Evolutionary conservation across 37 sponge, comb jelly and placozoan genomes (phyloP).

Genomic region (Halichondria panicea): DNA sequence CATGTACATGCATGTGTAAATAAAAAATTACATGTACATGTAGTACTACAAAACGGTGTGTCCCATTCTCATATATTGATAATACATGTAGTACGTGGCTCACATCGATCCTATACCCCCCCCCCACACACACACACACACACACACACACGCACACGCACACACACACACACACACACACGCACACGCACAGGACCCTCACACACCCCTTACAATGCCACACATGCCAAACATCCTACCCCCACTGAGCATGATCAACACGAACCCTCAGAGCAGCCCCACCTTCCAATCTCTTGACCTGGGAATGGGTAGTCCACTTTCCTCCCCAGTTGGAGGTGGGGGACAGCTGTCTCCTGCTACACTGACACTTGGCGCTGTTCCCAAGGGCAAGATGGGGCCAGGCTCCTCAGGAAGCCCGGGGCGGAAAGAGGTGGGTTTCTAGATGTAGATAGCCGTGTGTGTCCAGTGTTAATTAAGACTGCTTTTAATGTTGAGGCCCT

Average conservation of each 20-base stretch:
- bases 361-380: no score
- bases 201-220: slow-evolving; percentile 6
- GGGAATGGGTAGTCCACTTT: slow-evolving; percentile 21
- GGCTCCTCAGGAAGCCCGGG: no score
- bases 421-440: not conserved
- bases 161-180: slow-evolving; percentile 14
- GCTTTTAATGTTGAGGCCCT: not conserved
- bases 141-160: slow-evolving; percentile 10
- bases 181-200: slow-evolving; percentile 5
- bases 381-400: no score
- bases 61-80: not conserved
- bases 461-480: not conserved
- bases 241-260: slow-evolving; percentile 45
- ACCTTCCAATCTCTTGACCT: slow-evolving; percentile 14
- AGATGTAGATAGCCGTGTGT: not conserved
- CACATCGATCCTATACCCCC: not conserved
- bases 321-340: slow-evolving; percentile 15
- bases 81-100: not conserved
- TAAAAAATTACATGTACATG: not conserved
- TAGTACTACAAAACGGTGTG: not conserved
- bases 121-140: slow-evolving; percentile 4
- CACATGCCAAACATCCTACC: slow-evolving; percentile 12
- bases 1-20: not conserved
- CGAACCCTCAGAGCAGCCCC: slow-evolving; percentile 34
- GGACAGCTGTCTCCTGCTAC: slow-evolving; percentile 11